These are phyloP conservation scores for Cacoxenus indagator DNA, from an alignment of 2,888 invertebrate genomes.

Conservation along the genomic window DNA sequence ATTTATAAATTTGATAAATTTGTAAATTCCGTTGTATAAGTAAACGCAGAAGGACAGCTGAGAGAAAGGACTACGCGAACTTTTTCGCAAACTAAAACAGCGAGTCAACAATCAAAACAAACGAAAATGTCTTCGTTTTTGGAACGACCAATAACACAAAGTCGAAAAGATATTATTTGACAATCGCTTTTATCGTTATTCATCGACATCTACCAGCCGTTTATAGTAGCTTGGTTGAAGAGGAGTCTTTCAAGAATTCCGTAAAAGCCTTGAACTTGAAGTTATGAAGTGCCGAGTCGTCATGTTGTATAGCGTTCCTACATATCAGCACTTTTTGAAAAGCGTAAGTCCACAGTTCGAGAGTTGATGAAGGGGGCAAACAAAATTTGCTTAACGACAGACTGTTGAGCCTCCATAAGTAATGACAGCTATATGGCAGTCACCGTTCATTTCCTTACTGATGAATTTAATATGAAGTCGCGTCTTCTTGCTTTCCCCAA, in stretches of 20 bases:
- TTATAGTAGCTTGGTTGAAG: conserved; percentile 22
- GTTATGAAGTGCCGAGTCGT: conserved; percentile 17
- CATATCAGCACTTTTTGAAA: no score
- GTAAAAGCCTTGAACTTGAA: conserved; percentile 21
- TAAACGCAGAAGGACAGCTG: neutral
- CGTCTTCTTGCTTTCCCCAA: no score
- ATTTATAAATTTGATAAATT: no score
- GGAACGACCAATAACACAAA: neutral
- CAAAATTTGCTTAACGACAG: conserved; percentile 12
- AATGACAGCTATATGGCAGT: conserved; percentile 22
- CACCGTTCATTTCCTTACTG: conserved; percentile 12
- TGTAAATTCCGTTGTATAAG: no score
- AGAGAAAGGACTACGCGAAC: neutral
- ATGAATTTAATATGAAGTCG: conserved; percentile 13
- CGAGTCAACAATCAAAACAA: neutral
- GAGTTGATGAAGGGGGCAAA: neutral
- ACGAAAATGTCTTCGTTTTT: neutral
- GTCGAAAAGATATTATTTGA: neutral
- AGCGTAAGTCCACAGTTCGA: conserved; percentile 5
- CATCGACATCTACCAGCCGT: neutral
- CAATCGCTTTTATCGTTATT: conserved; percentile 3
- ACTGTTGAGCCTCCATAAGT: conserved; percentile 24
- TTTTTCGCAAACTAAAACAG: neutral
- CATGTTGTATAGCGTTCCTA: neutral
- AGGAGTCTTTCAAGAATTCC: conserved; percentile 20